Percentiles rank a stretch among this genome's conserved stretches.
Evolutionary conservation across 92 coral and sea anemone genomes (phyloP).

Genomic region (Meandrina meandrites): DNA sequence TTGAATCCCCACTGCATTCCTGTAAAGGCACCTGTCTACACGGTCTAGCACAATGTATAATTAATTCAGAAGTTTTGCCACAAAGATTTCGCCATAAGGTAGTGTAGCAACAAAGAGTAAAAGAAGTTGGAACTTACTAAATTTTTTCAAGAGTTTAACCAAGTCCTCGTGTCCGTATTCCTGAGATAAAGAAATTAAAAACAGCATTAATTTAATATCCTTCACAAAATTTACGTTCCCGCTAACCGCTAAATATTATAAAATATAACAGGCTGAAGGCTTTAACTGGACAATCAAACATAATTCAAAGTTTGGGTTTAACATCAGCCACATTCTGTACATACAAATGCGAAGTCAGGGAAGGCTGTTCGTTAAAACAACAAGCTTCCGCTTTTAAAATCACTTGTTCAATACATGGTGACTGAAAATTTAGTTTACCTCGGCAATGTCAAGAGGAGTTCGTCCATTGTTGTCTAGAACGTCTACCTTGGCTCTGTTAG

Average conservation of each 20-base stretch:
- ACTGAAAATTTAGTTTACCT: slow-evolving; percentile 59
- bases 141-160: slow-evolving; percentile 77
- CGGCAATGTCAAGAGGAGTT: slow-evolving; percentile 87
- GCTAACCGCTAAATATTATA: too few species aligned
- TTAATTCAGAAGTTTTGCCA: neutral
- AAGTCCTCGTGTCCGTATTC: slow-evolving; percentile 88
- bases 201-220: neutral
- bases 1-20: too few species aligned
- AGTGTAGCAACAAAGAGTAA: neutral
- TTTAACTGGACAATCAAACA: too few species aligned
- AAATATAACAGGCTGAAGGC: too few species aligned
- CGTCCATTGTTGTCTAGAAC: slow-evolving; percentile 87
- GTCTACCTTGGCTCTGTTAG: slow-evolving; percentile 82
- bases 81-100: neutral
- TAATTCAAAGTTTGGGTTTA: too few species aligned
- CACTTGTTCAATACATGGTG: neutral
- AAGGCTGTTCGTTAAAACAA: too few species aligned
- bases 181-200: slow-evolving; percentile 42
- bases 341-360: too few species aligned
- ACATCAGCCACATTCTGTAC: too few species aligned
- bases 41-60: too few species aligned
- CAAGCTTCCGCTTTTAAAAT: too few species aligned
- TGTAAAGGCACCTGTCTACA: too few species aligned
- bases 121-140: slow-evolving; percentile 69
- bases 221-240: neutral